phyloP scores from a whole-genome alignment of 2,113 vertebrate genomes.

The Rhegmatorhina hoffmannsi region DNA sequence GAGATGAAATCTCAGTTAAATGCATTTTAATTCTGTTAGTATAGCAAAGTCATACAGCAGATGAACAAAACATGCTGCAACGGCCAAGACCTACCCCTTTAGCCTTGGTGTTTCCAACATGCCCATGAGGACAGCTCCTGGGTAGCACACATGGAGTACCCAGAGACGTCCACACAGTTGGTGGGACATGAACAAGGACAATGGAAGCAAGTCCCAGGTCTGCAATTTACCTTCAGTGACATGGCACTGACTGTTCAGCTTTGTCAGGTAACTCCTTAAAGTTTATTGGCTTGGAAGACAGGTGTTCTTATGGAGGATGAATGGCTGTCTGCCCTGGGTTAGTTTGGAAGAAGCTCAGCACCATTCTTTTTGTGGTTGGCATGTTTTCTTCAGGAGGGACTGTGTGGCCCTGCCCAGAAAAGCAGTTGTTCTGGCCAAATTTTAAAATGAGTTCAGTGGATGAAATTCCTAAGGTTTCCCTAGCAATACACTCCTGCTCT shows the following conservation, averaged over 20 bases:
- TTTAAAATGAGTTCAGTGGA: not conserved
- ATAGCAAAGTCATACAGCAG: not conserved
- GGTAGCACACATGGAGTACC: not conserved
- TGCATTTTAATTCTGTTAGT: not conserved
- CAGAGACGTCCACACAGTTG: accelerated
- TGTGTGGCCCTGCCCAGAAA: not conserved
- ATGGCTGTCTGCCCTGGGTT: not conserved
- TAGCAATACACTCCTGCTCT: not conserved
- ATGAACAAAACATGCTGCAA: not conserved
- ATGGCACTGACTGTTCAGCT: accelerated
- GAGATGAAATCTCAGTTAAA: not conserved
- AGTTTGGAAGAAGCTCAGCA: not conserved
- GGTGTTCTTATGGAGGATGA: not conserved
- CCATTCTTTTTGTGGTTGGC: not conserved
- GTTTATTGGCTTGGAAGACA: not conserved
- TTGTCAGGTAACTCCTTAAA: not conserved
- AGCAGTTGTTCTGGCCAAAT: not conserved
- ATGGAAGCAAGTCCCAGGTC: not conserved
- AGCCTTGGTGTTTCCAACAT: accelerated
- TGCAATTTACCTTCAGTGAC: not conserved
- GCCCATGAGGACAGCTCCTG: accelerated
- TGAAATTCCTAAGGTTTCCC: not conserved
- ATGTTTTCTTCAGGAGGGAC: not conserved
- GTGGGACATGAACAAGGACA: not conserved
- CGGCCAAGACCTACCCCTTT: not conserved